Evolutionary conservation across 2,113 vertebrate genomes (phyloP).

Genomic region (Theristicus caerulescens): DNA sequence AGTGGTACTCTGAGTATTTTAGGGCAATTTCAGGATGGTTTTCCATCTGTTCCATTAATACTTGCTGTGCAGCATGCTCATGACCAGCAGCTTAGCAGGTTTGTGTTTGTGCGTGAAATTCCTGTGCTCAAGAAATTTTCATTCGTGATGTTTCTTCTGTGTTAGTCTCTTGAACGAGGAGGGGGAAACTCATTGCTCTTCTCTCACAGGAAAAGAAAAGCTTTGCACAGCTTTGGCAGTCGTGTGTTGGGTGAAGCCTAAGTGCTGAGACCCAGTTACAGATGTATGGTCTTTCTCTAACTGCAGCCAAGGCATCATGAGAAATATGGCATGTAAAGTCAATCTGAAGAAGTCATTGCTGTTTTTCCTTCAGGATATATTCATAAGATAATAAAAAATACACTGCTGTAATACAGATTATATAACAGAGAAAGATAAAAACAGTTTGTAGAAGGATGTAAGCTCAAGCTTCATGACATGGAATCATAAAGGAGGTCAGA

Average conservation of each 20-base stretch:
- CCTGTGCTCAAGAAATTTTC: neutral
- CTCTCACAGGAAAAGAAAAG: neutral
- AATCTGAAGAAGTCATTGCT: neutral
- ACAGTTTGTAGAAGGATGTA: neutral
- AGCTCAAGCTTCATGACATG: neutral
- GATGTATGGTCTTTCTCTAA: neutral
- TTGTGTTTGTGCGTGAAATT: neutral
- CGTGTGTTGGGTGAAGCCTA: neutral
- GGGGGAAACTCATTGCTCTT: neutral
- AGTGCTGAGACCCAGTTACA: neutral
- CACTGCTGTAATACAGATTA: neutral
- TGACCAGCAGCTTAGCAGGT: neutral
- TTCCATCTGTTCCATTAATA: constrained; percentile 27
- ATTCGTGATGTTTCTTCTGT: neutral
- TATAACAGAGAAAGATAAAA: neutral
- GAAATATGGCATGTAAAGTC: neutral
- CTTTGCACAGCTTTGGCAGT: neutral
- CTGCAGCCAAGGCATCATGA: neutral
- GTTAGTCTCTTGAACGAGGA: neutral
- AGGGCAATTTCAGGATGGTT: constrained; percentile 22
- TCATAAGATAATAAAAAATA: neutral
- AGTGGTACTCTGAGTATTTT: neutral
- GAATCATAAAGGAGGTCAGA: constrained; percentile 29
- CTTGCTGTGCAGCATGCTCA: neutral
- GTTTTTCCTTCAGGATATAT: neutral